phyloP scores from a whole-genome alignment of 2,888 invertebrate genomes.

The Stegophylla sp. region DNA sequence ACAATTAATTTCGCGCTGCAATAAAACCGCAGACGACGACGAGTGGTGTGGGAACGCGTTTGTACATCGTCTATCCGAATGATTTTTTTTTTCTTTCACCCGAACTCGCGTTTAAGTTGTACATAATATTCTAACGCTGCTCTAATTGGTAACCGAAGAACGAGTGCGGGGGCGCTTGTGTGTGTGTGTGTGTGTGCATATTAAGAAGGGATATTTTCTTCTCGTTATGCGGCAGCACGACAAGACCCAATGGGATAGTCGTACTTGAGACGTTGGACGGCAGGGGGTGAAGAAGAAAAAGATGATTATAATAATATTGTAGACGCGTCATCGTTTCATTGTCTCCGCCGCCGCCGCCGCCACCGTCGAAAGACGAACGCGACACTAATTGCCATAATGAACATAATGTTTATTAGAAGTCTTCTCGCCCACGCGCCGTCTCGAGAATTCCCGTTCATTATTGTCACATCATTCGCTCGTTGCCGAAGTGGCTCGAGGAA shows the following conservation, averaged over 20 bases:
- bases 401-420: constrained; percentile 25
- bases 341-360: neutral
- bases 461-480: neutral
- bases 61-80: neutral
- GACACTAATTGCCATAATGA: constrained; percentile 54
- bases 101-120: too few species aligned
- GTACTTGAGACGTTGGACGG: neutral
- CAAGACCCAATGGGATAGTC: neutral
- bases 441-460: constrained; percentile 1
- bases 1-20: constrained; percentile 18
- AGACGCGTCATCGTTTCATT: constrained; percentile 3
- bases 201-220: neutral
- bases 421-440: constrained; percentile 10
- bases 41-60: constrained; percentile 37
- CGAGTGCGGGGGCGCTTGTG: neutral
- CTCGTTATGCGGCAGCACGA: neutral
- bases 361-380: constrained; percentile 37
- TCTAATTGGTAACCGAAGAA: constrained; percentile 28
- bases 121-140: neutral
- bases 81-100: neutral
- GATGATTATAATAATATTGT: too few species aligned
- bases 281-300: neutral
- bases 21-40: neutral
- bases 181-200: neutral
- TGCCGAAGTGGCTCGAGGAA: neutral